Evolutionary conservation across 2,888 invertebrate species (phyloP).

Genomic region (Plebejus melissa): DNA sequence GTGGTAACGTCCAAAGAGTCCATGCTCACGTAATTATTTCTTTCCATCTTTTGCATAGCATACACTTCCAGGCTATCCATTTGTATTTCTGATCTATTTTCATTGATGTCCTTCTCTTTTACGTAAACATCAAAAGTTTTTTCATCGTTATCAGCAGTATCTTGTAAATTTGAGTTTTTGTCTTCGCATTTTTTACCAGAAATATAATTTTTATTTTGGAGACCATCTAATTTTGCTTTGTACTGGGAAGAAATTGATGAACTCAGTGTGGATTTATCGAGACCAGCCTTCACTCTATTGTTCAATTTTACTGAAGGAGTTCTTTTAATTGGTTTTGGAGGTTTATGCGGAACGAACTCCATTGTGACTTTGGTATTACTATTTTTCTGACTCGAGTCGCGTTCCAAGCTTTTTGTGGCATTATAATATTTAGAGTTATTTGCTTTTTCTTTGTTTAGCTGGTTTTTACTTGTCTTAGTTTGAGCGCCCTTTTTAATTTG

Average conservation of each 20-base stretch:
- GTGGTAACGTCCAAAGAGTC: conserved; percentile 70
- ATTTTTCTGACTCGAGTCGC: conserved; percentile 66
- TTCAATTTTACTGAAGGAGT: conserved; percentile 82
- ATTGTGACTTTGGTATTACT: conserved; percentile 69
- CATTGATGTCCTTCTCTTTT: conserved; percentile 79
- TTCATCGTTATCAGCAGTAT: conserved; percentile 62
- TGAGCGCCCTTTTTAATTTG: conserved; percentile 69
- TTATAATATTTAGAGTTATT: conserved; percentile 64
- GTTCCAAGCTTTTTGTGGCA: conserved; percentile 69
- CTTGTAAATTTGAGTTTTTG: conserved; percentile 61
- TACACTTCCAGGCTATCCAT: conserved; percentile 81
- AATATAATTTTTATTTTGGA: conserved; percentile 68
- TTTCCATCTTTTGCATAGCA: conserved; percentile 66
- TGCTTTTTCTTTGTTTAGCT: conserved; percentile 68
- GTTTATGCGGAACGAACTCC: conserved; percentile 84
- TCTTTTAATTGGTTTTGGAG: conserved; percentile 84
- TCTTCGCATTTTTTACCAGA: conserved; percentile 58
- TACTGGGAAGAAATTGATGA: conserved; percentile 73
- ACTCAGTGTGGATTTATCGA: conserved; percentile 64
- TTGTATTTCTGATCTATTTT: conserved; percentile 80
- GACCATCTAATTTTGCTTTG: conserved; percentile 72
- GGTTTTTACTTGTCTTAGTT: conserved; percentile 63
- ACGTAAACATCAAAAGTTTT: conserved; percentile 81
- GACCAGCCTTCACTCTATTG: conserved; percentile 68
- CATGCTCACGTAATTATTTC: conserved; percentile 68